Conservation (phyloP, 1,140 invertebrate genomes). For the Zaprionus davidi region DNA sequence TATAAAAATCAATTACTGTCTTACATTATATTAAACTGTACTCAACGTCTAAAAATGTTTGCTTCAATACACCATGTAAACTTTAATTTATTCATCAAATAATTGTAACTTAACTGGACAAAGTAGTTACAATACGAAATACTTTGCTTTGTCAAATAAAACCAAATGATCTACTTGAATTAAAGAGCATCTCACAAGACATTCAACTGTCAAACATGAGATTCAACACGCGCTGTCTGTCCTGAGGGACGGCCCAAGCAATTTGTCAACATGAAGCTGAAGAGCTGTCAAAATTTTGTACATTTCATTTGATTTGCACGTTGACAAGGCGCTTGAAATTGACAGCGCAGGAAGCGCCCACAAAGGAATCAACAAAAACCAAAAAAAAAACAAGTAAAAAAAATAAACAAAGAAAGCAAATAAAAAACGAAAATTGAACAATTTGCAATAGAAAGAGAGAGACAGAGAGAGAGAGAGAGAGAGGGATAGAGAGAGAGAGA, state of each 20-base stretch:
- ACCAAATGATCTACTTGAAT: neutral
- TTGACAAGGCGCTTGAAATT: slow-evolving; percentile 69
- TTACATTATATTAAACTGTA: no score
- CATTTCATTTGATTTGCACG: slow-evolving; percentile 59
- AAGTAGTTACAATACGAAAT: neutral
- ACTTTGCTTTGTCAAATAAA: neutral
- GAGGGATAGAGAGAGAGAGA: slow-evolving; percentile 18
- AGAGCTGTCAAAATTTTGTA: slow-evolving; percentile 46
- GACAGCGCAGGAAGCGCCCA: slow-evolving; percentile 50
- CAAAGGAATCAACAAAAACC: slow-evolving; percentile 25
- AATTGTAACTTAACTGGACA: neutral
- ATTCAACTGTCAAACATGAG: neutral
- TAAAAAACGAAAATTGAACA: slow-evolving; percentile 27
- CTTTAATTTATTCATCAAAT: neutral
- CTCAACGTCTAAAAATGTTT: no score
- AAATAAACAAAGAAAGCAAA: slow-evolving; percentile 6
- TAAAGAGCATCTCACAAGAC: neutral
- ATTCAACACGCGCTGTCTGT: neutral
- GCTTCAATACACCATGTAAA: no score
- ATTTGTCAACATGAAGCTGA: slow-evolving; percentile 16
- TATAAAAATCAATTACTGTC: no score
- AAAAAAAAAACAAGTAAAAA: slow-evolving; percentile 26
- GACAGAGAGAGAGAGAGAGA: slow-evolving; percentile 6
- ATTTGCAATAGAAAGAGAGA: slow-evolving; percentile 16
- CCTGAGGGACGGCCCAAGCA: neutral